Base-by-base conservation (phyloP, 1,140 invertebrate species). In the Rhagoletis pomonella region DNA sequence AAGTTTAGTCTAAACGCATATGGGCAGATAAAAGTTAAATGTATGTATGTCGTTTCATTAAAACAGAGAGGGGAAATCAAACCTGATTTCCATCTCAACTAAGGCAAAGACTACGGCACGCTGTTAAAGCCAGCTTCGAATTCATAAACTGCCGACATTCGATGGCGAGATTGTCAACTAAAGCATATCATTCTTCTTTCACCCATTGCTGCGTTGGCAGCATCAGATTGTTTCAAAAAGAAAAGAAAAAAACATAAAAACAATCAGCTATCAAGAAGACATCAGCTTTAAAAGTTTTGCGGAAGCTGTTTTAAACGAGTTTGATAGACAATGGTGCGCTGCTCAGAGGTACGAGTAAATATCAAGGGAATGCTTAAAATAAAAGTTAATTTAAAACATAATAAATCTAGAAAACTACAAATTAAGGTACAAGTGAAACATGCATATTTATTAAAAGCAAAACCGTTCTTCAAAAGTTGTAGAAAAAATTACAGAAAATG, bases 361-460 rank as follows among this genome's bases (percentile, higher is more conserved):
- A 81, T 81, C 44, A 81, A 55, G 9, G 73, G 73, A 81, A 81
- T 81, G 73, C 73, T 81, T 55, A 81, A 55, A 81, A 47, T 81
- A 55, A 81, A 81, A 55, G 73, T 81, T 58, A n/a, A 29, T 19
- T 81, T 81, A 29, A 81, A 81, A n/a, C 44, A 81, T 55, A 81
- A 55, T 47, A 81, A 81, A 50, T 81, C n/a, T 81, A 81, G 55
- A 81, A 81, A 81, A 55, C 47, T 19, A 17, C 5, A 19, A 81
- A 62, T 62, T 17, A 62, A 62, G 60, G 60, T 62, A 62, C 60
- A 67, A 67, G 19, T 9, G 39, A 67, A 19, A 62, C 60, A 62
- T 62, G 29, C 29, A 29, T 29, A 29, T 29, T 29, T 29, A 29
- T 29, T 29, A 29, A 29, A 55, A 55, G 10, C 50, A 55, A 55